Evolutionary conservation across 2,113 vertebrate species (phyloP), one percentile per base, ranked within the genome.

Genomic region (Podocnemis expansa): DNA sequence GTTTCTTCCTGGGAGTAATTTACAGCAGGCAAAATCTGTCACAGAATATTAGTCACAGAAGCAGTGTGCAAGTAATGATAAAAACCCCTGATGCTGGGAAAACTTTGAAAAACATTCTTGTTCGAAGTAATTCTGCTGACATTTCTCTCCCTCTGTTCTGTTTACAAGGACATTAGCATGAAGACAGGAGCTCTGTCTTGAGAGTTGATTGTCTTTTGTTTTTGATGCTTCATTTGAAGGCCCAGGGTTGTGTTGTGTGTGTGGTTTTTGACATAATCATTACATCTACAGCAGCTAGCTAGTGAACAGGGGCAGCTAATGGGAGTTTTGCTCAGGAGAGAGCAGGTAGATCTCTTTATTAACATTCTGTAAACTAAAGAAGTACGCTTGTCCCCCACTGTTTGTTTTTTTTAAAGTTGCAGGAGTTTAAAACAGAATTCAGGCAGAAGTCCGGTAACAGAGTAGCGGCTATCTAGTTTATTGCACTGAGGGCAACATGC

Each of bases 41-140:
- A 78, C 24, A 49, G 80, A 84, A 85, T 82, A 88, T 97, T 98
- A 97, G 93, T 82, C 91, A 1, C 16, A 60, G 10, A 58, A 86
- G 79, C 1, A 4, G 38, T 54, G 34, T 49, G 21, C 55, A 84
- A 92, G 91, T 87, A 55, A 47, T 70, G 67, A 27, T 95, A 67
- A 95, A 94, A 89, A 90, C 73, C 84, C 84, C 41, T 58, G 38
- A 47, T 93, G 78, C 82, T 75, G 38, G n/a, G 81, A 93, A 87
- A 85, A 80, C 10, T 55, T 52, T 52, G 78, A 43, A 58, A 89
- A 79, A 41, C 70, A 78, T 75, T 87, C 43, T 34, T 92, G 51
- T 82, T 2, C 13, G 54, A 55, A 58, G 14, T 89, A 38, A 24
- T 10, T 21, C 58, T 49, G 24, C 51, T 93, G 87, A 89, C 85